phyloP scores from a whole-genome alignment of 1,140 invertebrate species.

The Rhagoletis pomonella region DNA sequence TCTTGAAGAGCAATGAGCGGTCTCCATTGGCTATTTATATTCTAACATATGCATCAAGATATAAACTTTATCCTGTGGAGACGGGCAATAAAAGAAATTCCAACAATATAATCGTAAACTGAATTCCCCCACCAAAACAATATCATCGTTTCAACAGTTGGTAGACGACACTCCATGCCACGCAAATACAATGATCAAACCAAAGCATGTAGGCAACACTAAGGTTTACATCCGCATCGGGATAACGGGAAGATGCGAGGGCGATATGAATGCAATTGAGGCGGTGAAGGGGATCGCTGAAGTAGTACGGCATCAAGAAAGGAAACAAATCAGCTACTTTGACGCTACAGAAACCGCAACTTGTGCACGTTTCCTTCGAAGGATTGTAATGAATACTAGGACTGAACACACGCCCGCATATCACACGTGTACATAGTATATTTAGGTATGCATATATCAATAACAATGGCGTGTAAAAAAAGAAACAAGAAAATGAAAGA shows the following conservation, averaged over 20 bases:
- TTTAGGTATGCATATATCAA: not conserved
- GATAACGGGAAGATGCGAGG: not conserved
- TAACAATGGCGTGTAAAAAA: slow-evolving; percentile 10
- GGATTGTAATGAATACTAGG: slow-evolving; percentile 34
- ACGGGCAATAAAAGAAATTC: too few relatives aligned
- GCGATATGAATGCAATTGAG: not conserved
- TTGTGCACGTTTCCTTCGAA: slow-evolving; percentile 67
- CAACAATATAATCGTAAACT: too few relatives aligned
- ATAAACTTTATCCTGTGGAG: too few relatives aligned
- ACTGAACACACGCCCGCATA: not conserved
- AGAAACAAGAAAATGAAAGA: slow-evolving; percentile 26
- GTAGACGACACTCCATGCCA: too few relatives aligned
- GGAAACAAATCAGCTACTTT: slow-evolving; percentile 34
- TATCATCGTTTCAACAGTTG: not conserved
- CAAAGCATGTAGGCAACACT: not conserved
- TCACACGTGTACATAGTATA: not conserved
- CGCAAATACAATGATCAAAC: not conserved
- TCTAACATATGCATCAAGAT: too few relatives aligned
- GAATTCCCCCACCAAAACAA: too few relatives aligned
- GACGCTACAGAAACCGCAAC: slow-evolving; percentile 64
- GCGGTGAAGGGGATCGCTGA: not conserved
- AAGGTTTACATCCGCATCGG: slow-evolving; percentile 17
- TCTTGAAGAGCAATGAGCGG: too few relatives aligned
- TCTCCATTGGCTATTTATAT: too few relatives aligned
- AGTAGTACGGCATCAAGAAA: not conserved